Base-by-base conservation (phyloP, 2,113 vertebrate species). In the Falco punctatus region DNA sequence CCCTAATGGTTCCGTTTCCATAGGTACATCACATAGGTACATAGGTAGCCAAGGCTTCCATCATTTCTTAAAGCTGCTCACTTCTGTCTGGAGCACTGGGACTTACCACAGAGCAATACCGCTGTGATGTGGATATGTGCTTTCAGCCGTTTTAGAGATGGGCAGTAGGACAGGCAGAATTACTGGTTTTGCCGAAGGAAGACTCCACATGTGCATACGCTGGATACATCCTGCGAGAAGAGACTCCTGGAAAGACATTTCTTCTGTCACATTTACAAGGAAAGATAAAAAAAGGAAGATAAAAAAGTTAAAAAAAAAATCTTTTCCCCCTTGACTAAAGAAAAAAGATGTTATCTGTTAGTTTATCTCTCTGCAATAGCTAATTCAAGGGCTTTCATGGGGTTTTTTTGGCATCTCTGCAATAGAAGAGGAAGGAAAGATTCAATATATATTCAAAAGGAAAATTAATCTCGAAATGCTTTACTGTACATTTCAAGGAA, bases 191-290 rank as follows among this genome's bases (percentile, higher is more conserved):
- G 3, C 4, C 3, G 3, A 66, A 92, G 66, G 85, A 55, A 48
- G n/a, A 40, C 62, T 58, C n/a, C 33, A 52, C 23, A 23, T 1
- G 1, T 27, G 3, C n/a, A n/a, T 17, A 54, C 0, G 2, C 6
- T 2, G 11, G 69, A n/a, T 75, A 42, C 17, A 54, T 46, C 54
- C 52, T 92, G 66, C 66, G 42, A 93, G 77, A 89, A 80, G 49
- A 86, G 59, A 30, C 10, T 90, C 21, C 26, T 93, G 49, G 46
- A 77, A 70, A 88, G 57, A 81, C 6, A 83, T 65, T 59, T 69
- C 48, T 79, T 91, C 57, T 57, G 78, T 81, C 58, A 67, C 49
- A 67, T 74, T 88, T 49, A 57, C 0, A 5, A 28, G 30, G 19
- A 67, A 87, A 72, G 40, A 55, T 38, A 84, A 88, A 74, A 54